These are phyloP conservation scores for Drosophila nigritarsus DNA, from an alignment of 2,888 invertebrate species.

Conservation along the genomic window DNA sequence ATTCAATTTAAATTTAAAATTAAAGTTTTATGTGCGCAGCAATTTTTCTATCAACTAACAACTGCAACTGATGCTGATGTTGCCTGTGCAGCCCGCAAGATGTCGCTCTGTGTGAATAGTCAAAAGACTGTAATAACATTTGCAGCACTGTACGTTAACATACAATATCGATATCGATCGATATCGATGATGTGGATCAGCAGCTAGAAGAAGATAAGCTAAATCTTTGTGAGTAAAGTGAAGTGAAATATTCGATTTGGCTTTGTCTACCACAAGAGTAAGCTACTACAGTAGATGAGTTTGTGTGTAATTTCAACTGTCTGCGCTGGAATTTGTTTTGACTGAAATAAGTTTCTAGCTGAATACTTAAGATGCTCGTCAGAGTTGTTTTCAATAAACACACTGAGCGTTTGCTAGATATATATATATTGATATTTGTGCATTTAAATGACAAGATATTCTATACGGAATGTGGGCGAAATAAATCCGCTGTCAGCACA, in stretches of 20 bases:
- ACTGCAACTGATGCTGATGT: background rate
- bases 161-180: background rate
- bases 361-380: constrained; percentile 1
- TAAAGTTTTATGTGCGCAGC: background rate
- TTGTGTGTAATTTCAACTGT: constrained; percentile 3
- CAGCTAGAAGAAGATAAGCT: background rate
- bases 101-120: background rate
- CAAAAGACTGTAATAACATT: background rate
- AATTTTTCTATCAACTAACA: background rate
- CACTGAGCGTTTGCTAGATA: background rate
- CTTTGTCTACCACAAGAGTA: background rate
- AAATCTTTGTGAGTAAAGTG: background rate
- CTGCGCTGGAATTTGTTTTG: background rate
- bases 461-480: constrained; percentile 2
- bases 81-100: too few relatives aligned
- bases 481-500: constrained; percentile 58
- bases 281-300: background rate
- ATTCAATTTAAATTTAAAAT: background rate
- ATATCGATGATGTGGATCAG: background rate
- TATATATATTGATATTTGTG: constrained; percentile 24
- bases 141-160: background rate
- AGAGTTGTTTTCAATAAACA: constrained; percentile 22
- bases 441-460: constrained; percentile 28
- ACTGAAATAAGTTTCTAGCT: constrained; percentile 3
- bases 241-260: background rate